Conservation (phyloP, 2,797 vertebrate genomes). For the Spondyliosoma cantharus region DNA sequence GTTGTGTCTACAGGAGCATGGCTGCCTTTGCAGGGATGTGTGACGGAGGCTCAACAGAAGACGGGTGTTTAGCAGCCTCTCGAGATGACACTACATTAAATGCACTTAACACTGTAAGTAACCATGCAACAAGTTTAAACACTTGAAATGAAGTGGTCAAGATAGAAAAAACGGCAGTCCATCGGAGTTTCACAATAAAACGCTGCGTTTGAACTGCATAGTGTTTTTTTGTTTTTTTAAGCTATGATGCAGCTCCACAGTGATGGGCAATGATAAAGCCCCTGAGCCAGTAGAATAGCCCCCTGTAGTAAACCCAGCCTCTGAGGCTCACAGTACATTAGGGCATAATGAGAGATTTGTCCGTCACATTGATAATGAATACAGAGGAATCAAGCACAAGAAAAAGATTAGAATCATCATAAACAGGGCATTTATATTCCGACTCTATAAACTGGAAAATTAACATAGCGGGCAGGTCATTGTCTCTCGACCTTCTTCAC, state of each 20-base stretch:
- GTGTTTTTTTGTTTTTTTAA: neutral
- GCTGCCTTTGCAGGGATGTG: conserved; percentile 99
- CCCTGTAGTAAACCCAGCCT: conserved; percentile 49
- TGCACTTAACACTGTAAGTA: conserved; percentile 97
- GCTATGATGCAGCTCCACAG: conserved; percentile 10
- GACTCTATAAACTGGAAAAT: conserved; percentile 78
- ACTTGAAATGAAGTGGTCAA: neutral
- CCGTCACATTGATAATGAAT: conserved; percentile 66
- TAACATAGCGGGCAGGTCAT: conserved; percentile 79
- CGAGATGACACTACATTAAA: conserved; percentile 98
- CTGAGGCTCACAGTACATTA: conserved; percentile 48
- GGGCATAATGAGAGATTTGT: conserved; percentile 65
- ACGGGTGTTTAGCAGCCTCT: conserved; percentile 96
- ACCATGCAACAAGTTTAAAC: neutral
- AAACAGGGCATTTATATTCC: conserved; percentile 85
- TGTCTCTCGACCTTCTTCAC: conserved; percentile 79
- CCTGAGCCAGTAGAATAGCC: conserved; percentile 41
- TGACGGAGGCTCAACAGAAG: conserved; percentile 98
- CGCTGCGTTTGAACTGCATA: neutral
- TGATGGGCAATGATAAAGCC: conserved; percentile 38
- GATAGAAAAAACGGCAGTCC: neutral
- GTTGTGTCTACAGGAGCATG: conserved; percentile 92
- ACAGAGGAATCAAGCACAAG: conserved; percentile 64
- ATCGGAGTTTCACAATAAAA: neutral
- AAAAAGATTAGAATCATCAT: conserved; percentile 78